A percentile compares a stretch with the other conserved stretches of the same genome.
These are phyloP conservation scores for Lateolabrax maculatus DNA, from an alignment of 2,797 vertebrate genomes.

Conservation along the genomic window DNA sequence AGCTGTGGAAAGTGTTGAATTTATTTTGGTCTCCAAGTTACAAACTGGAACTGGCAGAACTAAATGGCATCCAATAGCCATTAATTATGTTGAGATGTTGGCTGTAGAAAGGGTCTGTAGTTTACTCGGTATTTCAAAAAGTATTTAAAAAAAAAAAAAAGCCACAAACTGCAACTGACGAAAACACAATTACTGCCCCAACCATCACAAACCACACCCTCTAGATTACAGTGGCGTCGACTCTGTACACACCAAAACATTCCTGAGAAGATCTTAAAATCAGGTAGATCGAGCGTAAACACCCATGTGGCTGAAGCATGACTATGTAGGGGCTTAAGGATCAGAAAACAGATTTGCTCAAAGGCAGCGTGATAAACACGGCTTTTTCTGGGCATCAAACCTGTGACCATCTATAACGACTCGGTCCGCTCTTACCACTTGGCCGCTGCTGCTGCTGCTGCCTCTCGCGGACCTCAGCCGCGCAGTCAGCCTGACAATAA, in stretches of 20 bases:
- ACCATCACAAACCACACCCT: background rate
- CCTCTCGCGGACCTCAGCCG: background rate
- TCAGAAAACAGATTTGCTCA: background rate
- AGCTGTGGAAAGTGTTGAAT: no score
- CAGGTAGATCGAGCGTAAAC: background rate
- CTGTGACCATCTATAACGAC: background rate
- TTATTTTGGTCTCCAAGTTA: no score
- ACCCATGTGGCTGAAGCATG: background rate
- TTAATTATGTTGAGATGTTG: background rate
- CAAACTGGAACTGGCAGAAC: no score
- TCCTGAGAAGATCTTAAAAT: background rate
- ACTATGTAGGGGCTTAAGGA: no score
- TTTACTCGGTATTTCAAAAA: no score
- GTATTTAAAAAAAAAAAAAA: no score
- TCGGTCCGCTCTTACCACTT: background rate
- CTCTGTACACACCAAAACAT: background rate
- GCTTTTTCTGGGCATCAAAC: constrained; percentile 7
- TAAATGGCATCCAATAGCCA: background rate
- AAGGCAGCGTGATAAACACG: background rate
- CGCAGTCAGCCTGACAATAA: constrained; percentile 15
- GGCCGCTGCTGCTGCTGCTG: background rate
- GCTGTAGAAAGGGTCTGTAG: background rate
- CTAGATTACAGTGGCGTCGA: background rate
- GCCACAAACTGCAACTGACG: background rate
- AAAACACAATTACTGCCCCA: background rate